These are phyloP conservation scores for Scaptomyza parva DNA, from an alignment of 2,888 invertebrate species.

Conservation along the genomic window DNA sequence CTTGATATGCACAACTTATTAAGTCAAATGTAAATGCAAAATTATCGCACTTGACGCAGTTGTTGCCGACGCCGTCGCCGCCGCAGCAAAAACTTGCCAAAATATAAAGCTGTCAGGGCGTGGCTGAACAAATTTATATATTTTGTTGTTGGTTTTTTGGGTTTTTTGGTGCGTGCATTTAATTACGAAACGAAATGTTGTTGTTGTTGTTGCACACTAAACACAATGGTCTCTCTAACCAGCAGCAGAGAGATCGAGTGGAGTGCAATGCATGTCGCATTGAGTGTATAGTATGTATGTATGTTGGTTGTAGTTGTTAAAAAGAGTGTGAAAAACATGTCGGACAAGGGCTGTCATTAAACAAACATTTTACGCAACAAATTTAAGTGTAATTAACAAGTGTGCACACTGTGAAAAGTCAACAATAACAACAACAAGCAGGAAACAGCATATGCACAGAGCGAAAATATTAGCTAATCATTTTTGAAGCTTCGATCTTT, in stretches of 20 bases:
- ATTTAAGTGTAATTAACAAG: slow-evolving; percentile 81
- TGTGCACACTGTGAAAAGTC: slow-evolving; percentile 72
- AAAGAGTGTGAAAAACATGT: slow-evolving; percentile 78
- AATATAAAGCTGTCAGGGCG: slow-evolving; percentile 37
- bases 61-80: slow-evolving; percentile 13
- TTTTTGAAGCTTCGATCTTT: too few species aligned
- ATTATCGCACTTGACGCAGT: slow-evolving; percentile 75
- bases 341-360: slow-evolving; percentile 72
- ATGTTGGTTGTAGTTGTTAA: slow-evolving; percentile 41
- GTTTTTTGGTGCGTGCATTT: slow-evolving; percentile 68
- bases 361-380: slow-evolving; percentile 81
- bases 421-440: slow-evolving; percentile 25
- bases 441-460: slow-evolving; percentile 1
- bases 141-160: slow-evolving; percentile 19
- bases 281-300: slow-evolving; percentile 56
- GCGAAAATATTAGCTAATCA: too few species aligned
- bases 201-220: slow-evolving; percentile 73
- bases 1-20: slow-evolving; percentile 74
- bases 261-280: slow-evolving; percentile 56
- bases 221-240: slow-evolving; percentile 45
- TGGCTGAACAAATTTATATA: slow-evolving; percentile 16
- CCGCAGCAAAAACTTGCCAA: slow-evolving; percentile 45
- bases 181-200: slow-evolving; percentile 73
- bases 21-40: slow-evolving; percentile 80
- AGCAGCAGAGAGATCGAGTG: not conserved